Base-by-base conservation (phyloP, 2,113 vertebrate genomes). In the Pelvicachromis taeniatus region DNA sequence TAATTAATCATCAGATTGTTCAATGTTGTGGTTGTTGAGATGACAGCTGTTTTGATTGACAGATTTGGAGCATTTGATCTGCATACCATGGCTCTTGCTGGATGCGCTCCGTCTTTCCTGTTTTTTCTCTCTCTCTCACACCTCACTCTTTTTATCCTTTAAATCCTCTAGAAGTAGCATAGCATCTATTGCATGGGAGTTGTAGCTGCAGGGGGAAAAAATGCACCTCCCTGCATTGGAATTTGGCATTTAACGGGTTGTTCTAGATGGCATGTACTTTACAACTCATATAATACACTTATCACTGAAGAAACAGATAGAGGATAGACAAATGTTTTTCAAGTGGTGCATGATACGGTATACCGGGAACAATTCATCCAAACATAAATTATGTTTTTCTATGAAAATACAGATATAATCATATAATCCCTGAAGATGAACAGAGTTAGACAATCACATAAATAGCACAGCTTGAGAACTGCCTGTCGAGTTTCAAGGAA, bases 1-100 rank as follows among this genome's bases (percentile, higher is more conserved):
- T 95, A 94, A 95, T 96, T 96, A 94, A 96, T 95, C 88, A 85
- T 91, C 78, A 78, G 85, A 88, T 95, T 95, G 89, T 93, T 92
- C 81, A 52, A 80, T 87, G 92, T 82, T 29, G 84, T 16, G 86
- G 65, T 81, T 86, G 90, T 79, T 84, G 91, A 87, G 87, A 81
- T 87, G 92, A 92, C 92, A 84, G 87, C 87, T 88, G 85, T 90
- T 94, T 89, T 95, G 95, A 96, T 86, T 94, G 95, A 95, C 94
- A 94, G 88, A 95, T 96, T 83, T 91, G 86, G 94, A 94, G 89
- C 94, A 88, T 94, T 95, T 94, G 93, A 94, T 94, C 88, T 92
- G 84, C 84, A 81, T 82, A 81, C 86, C 68, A 9, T 77, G 81
- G 81, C 82, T 91, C 85, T 88, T 77, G 70, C 63, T 59, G 80